Evolutionary conservation across 2,113 vertebrate genomes (phyloP).

Genomic region (Fukomys damarensis): DNA sequence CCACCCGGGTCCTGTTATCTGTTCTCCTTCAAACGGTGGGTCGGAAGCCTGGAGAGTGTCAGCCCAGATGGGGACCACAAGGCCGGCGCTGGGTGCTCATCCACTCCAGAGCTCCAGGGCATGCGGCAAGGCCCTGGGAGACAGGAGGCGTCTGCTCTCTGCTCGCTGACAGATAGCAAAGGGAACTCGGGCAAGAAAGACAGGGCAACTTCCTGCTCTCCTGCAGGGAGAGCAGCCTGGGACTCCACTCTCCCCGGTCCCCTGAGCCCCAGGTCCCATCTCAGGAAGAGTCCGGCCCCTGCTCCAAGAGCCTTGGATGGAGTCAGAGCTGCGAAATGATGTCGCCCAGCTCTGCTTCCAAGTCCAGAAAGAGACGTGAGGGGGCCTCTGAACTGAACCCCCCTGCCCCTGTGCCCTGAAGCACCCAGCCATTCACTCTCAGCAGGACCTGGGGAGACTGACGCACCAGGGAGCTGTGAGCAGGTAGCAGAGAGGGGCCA

Average conservation of each 20-base stretch:
- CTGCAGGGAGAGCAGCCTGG: too few species aligned
- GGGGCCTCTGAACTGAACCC: constrained; percentile 59
- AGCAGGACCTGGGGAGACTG: constrained; percentile 40
- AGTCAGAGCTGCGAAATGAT: constrained; percentile 8
- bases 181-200: constrained; percentile 15
- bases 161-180: constrained; percentile 32
- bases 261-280: neutral
- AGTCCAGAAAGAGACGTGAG: constrained; percentile 59
- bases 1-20: constrained; percentile 59
- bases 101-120: constrained; percentile 81
- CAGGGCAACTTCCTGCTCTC: constrained; percentile 11
- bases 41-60: constrained; percentile 57
- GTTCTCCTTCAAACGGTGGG: constrained; percentile 67
- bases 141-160: constrained; percentile 62
- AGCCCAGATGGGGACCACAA: constrained; percentile 70
- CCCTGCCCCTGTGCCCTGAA: constrained; percentile 63
- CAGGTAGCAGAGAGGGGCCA: neutral
- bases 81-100: constrained; percentile 65
- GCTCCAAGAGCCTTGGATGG: neutral
- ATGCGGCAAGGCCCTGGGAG: constrained; percentile 72
- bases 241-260: too few species aligned
- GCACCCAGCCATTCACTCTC: constrained; percentile 60
- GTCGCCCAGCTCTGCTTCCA: constrained; percentile 44
- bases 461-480: neutral
- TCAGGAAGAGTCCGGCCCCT: constrained; percentile 8